These are phyloP conservation scores for Spisula subtruncata DNA, from an alignment of 2,888 invertebrate species.

Conservation along the genomic window DNA sequence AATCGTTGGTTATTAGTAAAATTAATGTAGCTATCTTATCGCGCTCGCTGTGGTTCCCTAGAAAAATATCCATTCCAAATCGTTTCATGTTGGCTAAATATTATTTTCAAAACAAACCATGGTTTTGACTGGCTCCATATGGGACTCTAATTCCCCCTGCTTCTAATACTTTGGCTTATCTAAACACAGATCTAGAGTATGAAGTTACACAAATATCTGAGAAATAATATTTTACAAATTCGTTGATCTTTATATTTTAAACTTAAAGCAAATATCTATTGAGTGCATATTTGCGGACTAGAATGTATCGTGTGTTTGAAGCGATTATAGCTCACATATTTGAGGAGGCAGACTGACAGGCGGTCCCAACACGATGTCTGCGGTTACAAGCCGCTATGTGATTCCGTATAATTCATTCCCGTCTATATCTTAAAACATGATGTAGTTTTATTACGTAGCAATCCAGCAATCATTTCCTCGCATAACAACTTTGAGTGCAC, in stretches of 20 bases:
- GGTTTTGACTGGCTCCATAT: constrained; percentile 57
- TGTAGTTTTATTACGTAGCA: background rate
- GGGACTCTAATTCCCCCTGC: constrained; percentile 27
- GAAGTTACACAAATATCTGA: constrained; percentile 60
- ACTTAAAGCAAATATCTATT: constrained; percentile 22
- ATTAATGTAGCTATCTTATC: constrained; percentile 66
- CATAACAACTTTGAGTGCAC: too few species aligned
- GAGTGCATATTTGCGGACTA: constrained; percentile 14
- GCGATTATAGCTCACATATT: constrained; percentile 20
- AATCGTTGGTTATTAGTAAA: constrained; percentile 59
- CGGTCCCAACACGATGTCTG: constrained; percentile 19
- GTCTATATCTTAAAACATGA: background rate
- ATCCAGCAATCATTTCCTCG: background rate
- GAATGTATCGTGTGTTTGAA: background rate
- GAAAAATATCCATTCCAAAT: constrained; percentile 61
- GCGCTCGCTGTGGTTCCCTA: constrained; percentile 51
- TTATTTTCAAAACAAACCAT: constrained; percentile 66
- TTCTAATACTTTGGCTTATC: constrained; percentile 55
- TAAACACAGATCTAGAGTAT: constrained; percentile 56
- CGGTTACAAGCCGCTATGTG: background rate
- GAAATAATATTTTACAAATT: constrained; percentile 47
- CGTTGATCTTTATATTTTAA: constrained; percentile 35
- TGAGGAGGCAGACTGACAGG: constrained; percentile 22
- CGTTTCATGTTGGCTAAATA: constrained; percentile 70
- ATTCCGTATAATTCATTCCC: background rate